Conservation (phyloP, 2,113 vertebrate genomes). For the Cairina moschata region DNA sequence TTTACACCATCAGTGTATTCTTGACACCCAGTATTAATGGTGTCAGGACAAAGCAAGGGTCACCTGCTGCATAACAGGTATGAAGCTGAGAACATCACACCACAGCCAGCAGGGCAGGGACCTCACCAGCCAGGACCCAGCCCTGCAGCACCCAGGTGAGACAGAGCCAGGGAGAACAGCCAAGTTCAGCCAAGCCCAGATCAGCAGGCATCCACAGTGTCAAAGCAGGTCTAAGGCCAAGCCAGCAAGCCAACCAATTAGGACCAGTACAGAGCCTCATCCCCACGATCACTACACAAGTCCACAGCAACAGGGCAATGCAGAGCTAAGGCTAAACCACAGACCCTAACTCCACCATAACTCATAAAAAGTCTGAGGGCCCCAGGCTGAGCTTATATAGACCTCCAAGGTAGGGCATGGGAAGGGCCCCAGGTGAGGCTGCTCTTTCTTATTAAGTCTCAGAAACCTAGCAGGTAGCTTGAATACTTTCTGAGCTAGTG, state of each 20-base stretch:
- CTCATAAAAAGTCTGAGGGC: not conserved
- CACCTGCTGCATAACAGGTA: not conserved
- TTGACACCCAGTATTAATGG: too few relatives aligned
- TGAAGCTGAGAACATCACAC: not conserved
- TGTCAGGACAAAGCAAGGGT: not conserved
- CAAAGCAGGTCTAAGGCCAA: not conserved
- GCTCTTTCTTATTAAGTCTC: not conserved
- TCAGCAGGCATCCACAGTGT: not conserved
- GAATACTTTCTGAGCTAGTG: not conserved
- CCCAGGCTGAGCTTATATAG: not conserved
- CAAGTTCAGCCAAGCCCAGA: not conserved
- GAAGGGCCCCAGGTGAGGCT: not conserved
- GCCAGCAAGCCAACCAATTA: too few relatives aligned
- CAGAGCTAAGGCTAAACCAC: not conserved
- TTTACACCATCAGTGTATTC: not conserved
- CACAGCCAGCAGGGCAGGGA: not conserved
- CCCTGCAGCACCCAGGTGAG: too few relatives aligned
- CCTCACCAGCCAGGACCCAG: not conserved
- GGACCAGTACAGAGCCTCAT: too few relatives aligned
- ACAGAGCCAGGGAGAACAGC: not conserved
- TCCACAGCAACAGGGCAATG: too few relatives aligned
- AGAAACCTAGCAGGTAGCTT: not conserved
- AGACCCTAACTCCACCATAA: not conserved
- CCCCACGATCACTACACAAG: accelerated
- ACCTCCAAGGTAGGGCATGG: too few relatives aligned